Conservation (phyloP, 2,888 invertebrate species). For the Beris morrisii region DNA sequence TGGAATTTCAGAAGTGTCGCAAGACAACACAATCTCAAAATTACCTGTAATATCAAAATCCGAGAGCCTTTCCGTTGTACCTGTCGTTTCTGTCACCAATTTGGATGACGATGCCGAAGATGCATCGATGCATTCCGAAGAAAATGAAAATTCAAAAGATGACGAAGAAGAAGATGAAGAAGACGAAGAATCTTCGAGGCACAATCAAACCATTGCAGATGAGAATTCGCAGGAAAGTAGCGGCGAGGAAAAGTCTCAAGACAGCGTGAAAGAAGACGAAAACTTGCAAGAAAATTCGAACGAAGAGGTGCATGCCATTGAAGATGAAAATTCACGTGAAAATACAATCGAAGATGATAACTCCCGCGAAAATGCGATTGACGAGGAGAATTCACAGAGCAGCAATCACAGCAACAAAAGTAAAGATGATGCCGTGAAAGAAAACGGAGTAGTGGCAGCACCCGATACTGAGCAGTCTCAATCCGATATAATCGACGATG, state of each 20-base stretch:
- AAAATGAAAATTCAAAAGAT: slow-evolving; percentile 33
- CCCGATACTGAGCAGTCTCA: background rate
- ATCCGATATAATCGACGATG: slow-evolving; percentile 5
- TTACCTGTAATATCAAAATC: slow-evolving; percentile 17
- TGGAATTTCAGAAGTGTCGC: slow-evolving; percentile 37
- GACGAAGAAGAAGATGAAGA: slow-evolving; percentile 42
- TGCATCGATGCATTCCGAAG: slow-evolving; percentile 31
- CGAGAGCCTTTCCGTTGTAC: background rate
- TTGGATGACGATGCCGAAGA: background rate
- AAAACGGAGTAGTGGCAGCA: slow-evolving; percentile 8
- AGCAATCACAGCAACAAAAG: slow-evolving; percentile 39
- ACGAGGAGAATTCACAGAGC: slow-evolving; percentile 42
- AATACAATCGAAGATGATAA: background rate
- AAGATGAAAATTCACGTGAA: slow-evolving; percentile 21
- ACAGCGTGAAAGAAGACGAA: slow-evolving; percentile 40
- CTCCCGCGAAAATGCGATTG: background rate
- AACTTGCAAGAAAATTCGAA: slow-evolving; percentile 9
- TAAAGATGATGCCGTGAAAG: slow-evolving; percentile 6
- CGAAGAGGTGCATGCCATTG: slow-evolving; percentile 13
- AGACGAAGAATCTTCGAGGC: slow-evolving; percentile 42
- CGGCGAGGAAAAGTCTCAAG: slow-evolving; percentile 43
- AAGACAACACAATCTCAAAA: slow-evolving; percentile 12
- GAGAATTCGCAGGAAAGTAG: slow-evolving; percentile 46
- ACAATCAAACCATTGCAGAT: slow-evolving; percentile 37
- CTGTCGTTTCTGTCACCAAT: background rate